Evolutionary conservation across 2,797 vertebrate genomes (phyloP).

Genomic region (Pseudochirops cupreus): DNA sequence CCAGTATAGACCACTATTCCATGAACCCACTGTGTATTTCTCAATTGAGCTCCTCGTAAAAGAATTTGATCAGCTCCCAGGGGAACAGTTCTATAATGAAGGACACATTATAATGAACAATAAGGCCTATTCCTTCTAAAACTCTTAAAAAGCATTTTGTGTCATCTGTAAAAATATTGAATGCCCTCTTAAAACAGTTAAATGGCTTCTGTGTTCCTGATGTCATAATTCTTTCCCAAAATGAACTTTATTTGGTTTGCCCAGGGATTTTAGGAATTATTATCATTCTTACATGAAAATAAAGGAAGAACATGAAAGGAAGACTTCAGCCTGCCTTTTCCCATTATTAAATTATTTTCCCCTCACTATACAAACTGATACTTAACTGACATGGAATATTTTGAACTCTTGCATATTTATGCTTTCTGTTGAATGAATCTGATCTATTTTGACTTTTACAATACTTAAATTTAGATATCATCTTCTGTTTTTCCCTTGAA

Average conservation of each 20-base stretch:
- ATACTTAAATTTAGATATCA: slow-evolving; percentile 15
- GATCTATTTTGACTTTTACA: slow-evolving; percentile 31
- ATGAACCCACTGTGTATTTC: slow-evolving; percentile 99
- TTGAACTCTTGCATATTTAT: slow-evolving; percentile 29
- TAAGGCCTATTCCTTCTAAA: slow-evolving; percentile 45
- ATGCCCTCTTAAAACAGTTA: not conserved
- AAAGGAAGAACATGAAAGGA: not conserved
- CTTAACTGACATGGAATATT: not conserved
- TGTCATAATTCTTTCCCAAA: not conserved
- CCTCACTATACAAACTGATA: slow-evolving; percentile 8
- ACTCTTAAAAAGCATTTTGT: not conserved
- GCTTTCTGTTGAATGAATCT: slow-evolving; percentile 33
- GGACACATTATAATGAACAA: slow-evolving; percentile 18
- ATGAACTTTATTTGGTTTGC: not conserved
- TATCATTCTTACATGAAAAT: slow-evolving; percentile 36
- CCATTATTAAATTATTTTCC: slow-evolving; percentile 7
- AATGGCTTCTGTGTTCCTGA: not conserved
- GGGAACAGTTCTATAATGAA: slow-evolving; percentile 90
- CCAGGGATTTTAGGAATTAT: not conserved
- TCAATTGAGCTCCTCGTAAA: slow-evolving; percentile 96
- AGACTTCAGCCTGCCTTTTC: not conserved
- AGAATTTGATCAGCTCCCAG: slow-evolving; percentile 98
- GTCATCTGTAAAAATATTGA: not conserved
- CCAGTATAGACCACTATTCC: slow-evolving; percentile 99
- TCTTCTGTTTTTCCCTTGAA: not conserved